Evolutionary conservation across 2,888 invertebrate genomes (phyloP), one percentile per base, ranked within the genome.

Genomic region (Dolichomitus sp.): DNA sequence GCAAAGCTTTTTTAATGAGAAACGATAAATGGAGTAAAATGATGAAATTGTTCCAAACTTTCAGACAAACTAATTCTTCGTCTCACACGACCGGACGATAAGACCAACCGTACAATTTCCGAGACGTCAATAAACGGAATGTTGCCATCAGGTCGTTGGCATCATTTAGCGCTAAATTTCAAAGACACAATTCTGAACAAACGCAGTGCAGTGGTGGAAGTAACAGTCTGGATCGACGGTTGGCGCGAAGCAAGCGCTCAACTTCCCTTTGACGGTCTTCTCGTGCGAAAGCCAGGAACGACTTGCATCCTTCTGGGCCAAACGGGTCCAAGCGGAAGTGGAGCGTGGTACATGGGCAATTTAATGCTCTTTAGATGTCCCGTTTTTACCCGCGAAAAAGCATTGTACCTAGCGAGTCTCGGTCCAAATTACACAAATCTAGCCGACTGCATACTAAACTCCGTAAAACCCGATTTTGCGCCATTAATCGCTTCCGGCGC

Each of bases 161-260:
- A 94, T 87, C 95, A 95, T 88, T 87, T 96, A 81, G 95, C 95
- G 19, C 89, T 96, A 84, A 95, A 95, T 92, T 95, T 96, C 59
- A 94, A 94, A 87, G 96, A 96, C 88, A 94, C 94, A 1, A 94
- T 96, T 79, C 93, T 93, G 23, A 93, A 94, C 87, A 95, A 95
- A 87, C 94, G 95, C 6, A 95, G 94, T 84, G 95, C 95, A 61
- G 95, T 95, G 78, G 94, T 96, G 78, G 95, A 96, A 93, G 95
- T 96, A 14, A 94, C 95, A 0, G 86, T 96, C 14, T 95, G 95
- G 90, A 91, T 96, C 11, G 95, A 96, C 87, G 96, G 96, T 0
- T 94, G 94, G 90, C 94, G 95, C 76, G 95, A 95, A 83, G 94
- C 95, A 48, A 95, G 94, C 27, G 94, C 95, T 0, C 94, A 95